phyloP scores from a whole-genome alignment of 2,888 invertebrate species.

The Caenorhabditis japonica region DNA sequence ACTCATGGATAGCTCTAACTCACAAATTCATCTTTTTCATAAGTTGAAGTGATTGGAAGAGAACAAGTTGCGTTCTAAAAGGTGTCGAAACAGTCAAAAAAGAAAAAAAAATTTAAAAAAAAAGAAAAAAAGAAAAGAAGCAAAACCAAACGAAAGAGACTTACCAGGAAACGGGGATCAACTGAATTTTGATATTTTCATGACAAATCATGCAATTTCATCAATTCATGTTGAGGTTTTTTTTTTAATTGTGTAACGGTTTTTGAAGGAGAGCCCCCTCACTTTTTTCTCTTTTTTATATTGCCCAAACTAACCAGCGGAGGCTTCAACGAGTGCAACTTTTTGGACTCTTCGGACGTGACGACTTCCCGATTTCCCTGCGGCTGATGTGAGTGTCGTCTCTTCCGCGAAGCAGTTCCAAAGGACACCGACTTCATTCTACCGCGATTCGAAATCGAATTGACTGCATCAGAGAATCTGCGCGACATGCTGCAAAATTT shows the following conservation, averaged over 20 bases:
- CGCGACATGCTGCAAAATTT: constrained; percentile 65
- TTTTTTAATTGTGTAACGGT: constrained; percentile 10
- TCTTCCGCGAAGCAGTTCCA: constrained; percentile 50
- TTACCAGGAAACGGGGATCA: constrained; percentile 17
- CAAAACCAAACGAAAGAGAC: constrained; percentile 30
- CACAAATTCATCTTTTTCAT: constrained; percentile 56
- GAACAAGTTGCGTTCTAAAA: constrained; percentile 52
- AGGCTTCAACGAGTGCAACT: constrained; percentile 64
- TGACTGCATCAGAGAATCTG: constrained; percentile 70
- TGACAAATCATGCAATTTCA: background rate
- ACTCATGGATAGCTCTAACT: constrained; percentile 33
- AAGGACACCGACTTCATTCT: constrained; percentile 66
- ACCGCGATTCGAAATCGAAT: constrained; percentile 53
- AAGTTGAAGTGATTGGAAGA: constrained; percentile 51
- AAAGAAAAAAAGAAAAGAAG: constrained; percentile 7
- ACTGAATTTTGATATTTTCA: constrained; percentile 3
- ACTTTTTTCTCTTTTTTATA: constrained; percentile 5
- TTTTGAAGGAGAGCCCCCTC: constrained; percentile 19
- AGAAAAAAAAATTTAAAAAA: background rate
- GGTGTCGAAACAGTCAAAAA: constrained; percentile 21
- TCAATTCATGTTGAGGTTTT: too few relatives aligned
- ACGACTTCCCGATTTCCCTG: constrained; percentile 49
- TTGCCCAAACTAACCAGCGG: constrained; percentile 60
- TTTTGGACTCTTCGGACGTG: constrained; percentile 62
- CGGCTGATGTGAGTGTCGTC: constrained; percentile 64